Evolutionary conservation across 2,113 vertebrate genomes (phyloP).

Genomic region (Zosterops borbonicus): DNA sequence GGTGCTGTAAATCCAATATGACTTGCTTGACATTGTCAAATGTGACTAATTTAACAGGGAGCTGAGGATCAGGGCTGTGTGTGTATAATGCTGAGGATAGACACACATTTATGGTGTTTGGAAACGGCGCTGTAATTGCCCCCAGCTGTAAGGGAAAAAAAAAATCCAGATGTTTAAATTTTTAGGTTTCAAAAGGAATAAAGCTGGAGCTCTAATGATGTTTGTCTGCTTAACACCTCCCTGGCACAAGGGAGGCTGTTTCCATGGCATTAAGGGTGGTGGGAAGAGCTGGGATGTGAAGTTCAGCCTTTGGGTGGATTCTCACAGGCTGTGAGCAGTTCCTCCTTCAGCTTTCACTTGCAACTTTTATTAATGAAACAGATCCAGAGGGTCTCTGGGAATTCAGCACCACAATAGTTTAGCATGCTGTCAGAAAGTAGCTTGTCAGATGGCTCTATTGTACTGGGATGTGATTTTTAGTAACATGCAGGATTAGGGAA

Average conservation of each 20-base stretch:
- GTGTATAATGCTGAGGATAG: background rate
- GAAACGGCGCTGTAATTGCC: background rate
- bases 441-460: slow-evolving; percentile 56
- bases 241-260: background rate
- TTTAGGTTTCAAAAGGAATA: background rate
- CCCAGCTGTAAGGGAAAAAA: slow-evolving; percentile 3
- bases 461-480: slow-evolving; percentile 42
- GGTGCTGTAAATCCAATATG: background rate
- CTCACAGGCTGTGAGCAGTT: background rate
- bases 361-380: slow-evolving; percentile 51
- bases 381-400: slow-evolving; percentile 50
- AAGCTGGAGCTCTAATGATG: background rate
- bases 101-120: background rate
- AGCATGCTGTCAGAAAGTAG: slow-evolving; percentile 43
- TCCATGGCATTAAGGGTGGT: background rate
- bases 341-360: slow-evolving; percentile 16
- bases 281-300: background rate
- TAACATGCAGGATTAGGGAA: slow-evolving; percentile 59
- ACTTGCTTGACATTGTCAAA: background rate
- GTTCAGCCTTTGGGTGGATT: background rate
- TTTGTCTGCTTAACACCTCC: background rate
- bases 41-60: slow-evolving; percentile 11
- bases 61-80: background rate
- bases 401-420: slow-evolving; percentile 17
- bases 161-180: slow-evolving; percentile 27